A percentile compares a stretch with the other conserved stretches of the same genome.
Conservation (phyloP, 2,797 vertebrate species). For the Gallinago solitaria region DNA sequence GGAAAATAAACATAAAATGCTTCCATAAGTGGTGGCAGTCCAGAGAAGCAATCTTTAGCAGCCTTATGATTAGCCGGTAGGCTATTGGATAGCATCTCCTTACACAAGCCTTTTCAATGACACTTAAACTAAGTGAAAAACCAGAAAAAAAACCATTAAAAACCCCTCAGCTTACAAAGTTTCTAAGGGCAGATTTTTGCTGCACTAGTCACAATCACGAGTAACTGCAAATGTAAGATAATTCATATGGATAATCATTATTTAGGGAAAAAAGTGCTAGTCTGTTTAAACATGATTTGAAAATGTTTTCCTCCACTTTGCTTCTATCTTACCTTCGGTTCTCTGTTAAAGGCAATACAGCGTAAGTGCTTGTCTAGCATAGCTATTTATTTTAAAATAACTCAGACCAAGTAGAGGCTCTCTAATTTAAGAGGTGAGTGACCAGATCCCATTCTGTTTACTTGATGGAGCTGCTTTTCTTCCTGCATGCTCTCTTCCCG, state of each 20-base stretch:
- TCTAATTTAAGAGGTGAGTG: constrained; percentile 45
- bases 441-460: constrained; percentile 61
- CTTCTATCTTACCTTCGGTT: background rate
- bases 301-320: constrained; percentile 30
- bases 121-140: constrained; percentile 20
- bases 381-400: constrained; percentile 47
- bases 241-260: constrained; percentile 11
- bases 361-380: background rate
- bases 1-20: background rate
- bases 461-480: background rate
- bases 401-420: background rate
- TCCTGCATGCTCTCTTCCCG: constrained; percentile 23
- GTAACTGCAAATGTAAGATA: constrained; percentile 22
- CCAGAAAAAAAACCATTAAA: background rate
- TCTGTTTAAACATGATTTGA: constrained; percentile 6
- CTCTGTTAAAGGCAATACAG: background rate
- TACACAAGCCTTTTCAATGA: background rate
- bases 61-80: background rate
- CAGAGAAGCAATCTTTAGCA: background rate
- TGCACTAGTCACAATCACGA: background rate
- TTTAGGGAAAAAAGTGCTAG: background rate
- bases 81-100: background rate
- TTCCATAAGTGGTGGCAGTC: background rate
- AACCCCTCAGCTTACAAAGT: background rate
- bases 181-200: constrained; percentile 14